Conservation (phyloP, 2,797 vertebrate genomes). For the Rhinoraja longicauda region DNA sequence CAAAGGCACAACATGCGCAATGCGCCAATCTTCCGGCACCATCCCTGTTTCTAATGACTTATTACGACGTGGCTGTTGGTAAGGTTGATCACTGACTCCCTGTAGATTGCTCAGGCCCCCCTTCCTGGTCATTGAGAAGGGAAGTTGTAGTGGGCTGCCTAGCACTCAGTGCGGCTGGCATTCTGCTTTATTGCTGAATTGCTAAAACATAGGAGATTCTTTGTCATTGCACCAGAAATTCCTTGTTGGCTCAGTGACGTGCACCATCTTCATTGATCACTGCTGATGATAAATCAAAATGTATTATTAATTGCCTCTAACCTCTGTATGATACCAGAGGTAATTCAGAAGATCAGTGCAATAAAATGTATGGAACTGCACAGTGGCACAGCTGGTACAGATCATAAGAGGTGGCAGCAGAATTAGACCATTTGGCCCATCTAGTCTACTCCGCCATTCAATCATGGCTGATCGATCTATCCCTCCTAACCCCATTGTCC, state of each 20-base stretch:
- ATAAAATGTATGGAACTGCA: too few species aligned
- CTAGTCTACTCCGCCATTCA: too few species aligned
- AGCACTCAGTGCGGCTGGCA: not conserved
- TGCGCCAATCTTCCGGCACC: too few species aligned
- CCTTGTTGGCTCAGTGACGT: not conserved
- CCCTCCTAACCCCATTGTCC: too few species aligned
- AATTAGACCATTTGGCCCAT: too few species aligned
- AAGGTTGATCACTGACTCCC: not conserved
- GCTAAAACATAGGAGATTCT: slow-evolving; percentile 10
- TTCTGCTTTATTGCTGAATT: not conserved
- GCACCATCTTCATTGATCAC: not conserved
- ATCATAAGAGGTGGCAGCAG: too few species aligned
- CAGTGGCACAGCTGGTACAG: too few species aligned
- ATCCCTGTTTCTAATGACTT: too few species aligned
- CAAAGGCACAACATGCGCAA: too few species aligned
- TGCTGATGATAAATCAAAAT: not conserved
- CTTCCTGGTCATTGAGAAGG: not conserved
- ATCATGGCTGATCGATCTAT: too few species aligned
- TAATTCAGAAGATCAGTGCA: not conserved
- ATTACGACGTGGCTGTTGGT: not conserved
- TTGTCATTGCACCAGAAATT: slow-evolving; percentile 18
- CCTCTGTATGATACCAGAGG: not conserved
- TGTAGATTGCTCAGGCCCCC: not conserved
- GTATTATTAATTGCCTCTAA: not conserved
- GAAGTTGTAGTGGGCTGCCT: not conserved